These are phyloP conservation scores for Drosophila pruinosa DNA, from an alignment of 1,140 invertebrate genomes.

Conservation along the genomic window DNA sequence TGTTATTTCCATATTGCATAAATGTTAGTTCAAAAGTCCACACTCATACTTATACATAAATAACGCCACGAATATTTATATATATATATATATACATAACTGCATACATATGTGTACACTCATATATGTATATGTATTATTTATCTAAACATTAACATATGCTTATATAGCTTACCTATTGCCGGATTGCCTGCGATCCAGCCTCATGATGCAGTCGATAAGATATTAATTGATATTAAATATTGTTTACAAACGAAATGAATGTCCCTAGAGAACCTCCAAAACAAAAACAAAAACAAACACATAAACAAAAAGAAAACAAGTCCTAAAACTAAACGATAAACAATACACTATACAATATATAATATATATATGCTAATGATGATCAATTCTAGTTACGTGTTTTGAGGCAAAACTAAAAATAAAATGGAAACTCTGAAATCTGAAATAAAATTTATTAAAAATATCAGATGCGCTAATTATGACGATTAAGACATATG, in stretches of 20 bases:
- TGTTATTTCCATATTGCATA: slow-evolving; percentile 74
- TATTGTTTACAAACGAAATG: slow-evolving; percentile 12
- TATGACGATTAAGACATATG: too few species aligned
- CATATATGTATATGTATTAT: slow-evolving; percentile 13
- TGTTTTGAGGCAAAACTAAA: slow-evolving; percentile 31
- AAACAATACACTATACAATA: slow-evolving; percentile 23
- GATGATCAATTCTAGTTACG: slow-evolving; percentile 63
- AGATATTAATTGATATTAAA: slow-evolving; percentile 30
- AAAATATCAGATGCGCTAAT: too few species aligned
- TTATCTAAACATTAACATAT: slow-evolving; percentile 5
- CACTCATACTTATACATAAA: slow-evolving; percentile 39
- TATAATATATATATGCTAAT: slow-evolving; percentile 39
- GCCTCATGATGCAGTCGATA: slow-evolving; percentile 23
- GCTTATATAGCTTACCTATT: slow-evolving; percentile 32
- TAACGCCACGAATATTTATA: slow-evolving; percentile 11
- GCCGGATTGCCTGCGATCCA: not conserved
- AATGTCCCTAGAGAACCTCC: not conserved
- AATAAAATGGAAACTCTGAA: slow-evolving; percentile 20
- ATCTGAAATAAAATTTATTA: slow-evolving; percentile 46
- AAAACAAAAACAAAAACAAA: not conserved
- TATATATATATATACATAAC: slow-evolving; percentile 5
- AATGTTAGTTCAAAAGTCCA: slow-evolving; percentile 69
- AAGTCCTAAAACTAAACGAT: slow-evolving; percentile 16
- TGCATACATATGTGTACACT: slow-evolving; percentile 4
- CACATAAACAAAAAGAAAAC: too few species aligned